Evolutionary conservation across 1,140 invertebrate species (phyloP), one percentile per base, ranked within the genome.

Genomic region (Cecropterus lyciades): DNA sequence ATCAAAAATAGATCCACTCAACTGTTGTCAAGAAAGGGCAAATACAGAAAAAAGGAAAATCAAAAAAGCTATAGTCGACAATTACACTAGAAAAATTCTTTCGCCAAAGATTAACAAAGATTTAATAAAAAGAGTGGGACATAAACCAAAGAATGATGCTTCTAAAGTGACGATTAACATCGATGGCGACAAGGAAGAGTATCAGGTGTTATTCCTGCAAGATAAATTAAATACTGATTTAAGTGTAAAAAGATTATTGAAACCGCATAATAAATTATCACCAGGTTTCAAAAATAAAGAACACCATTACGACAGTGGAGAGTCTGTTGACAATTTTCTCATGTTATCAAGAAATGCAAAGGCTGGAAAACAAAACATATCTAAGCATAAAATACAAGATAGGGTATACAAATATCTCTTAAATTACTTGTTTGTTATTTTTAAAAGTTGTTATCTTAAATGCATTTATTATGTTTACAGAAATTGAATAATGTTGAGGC

Each of bases 91-190:
- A 52, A 71, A 70, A 20, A 17, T 75, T 33, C 40, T 51, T 27
- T 55, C 40, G 30, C 56, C 42, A 30, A 27, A 11, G 30, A 33
- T 8, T 33, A 8, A 8, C 3, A 63, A 43, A 11, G 27, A 9
- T 5, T 24, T 24, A 43, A n/a, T 52, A 20, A 15, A 30, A 13
- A 59, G 6, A 52, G 37, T 15, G 43, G 17, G 20, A 52, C 5
- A 51, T 64, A 64, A 52, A 43, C 68, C 69, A 40, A 75, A 75
- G 65, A 65, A 57, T n/a, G 56, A 77, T 33, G 63, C 65, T 27
- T 88, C 87, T 13, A 79, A 71, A 53, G 68, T 89, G 9, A 76
- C 75, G 43, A 72, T 87, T n/a, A 79, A 87, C 66, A 85, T 87
- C 55, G 77, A 87, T n/a, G 73, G 76, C 17, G 80, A 82, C 8